phyloP scores from a whole-genome alignment of 2,113 vertebrate species.

The Orcinus orca region DNA sequence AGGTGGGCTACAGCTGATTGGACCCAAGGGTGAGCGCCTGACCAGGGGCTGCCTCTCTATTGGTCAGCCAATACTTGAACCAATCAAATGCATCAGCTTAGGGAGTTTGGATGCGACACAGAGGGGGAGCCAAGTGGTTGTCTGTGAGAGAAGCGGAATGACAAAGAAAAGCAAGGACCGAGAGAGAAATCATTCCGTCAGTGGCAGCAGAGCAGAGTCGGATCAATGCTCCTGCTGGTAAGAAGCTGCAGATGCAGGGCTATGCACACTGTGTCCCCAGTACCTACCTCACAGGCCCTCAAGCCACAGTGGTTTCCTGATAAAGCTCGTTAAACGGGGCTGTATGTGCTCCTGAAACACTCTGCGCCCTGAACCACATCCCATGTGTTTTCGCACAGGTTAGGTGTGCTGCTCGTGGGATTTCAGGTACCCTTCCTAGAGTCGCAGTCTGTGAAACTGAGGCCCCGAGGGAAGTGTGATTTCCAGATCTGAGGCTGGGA shows the following conservation, averaged over 20 bases:
- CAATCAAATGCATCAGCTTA: neutral
- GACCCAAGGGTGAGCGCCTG: neutral
- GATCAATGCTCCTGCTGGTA: rapidly evolving
- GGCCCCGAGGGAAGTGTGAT: neutral
- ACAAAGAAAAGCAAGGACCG: neutral
- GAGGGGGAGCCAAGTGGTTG: rapidly evolving
- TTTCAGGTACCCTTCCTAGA: neutral
- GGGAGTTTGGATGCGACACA: neutral
- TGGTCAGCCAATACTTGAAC: neutral
- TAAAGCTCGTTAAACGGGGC: neutral
- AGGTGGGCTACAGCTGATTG: neutral
- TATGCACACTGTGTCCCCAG: rapidly evolving
- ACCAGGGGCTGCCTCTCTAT: neutral
- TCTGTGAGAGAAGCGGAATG: neutral
- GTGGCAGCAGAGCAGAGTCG: neutral
- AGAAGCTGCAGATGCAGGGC: too few relatives aligned
- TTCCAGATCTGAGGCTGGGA: neutral
- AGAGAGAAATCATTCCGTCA: rapidly evolving
- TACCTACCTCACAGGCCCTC: rapidly evolving
- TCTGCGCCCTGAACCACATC: neutral
- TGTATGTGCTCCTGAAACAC: neutral
- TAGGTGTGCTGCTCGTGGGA: neutral
- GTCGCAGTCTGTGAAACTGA: neutral
- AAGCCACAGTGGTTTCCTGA: neutral
- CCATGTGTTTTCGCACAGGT: neutral